These are phyloP conservation scores for cat (Felis catus) DNA, from an alignment of 2,113 vertebrate species.

Conservation along the genomic window DNA sequence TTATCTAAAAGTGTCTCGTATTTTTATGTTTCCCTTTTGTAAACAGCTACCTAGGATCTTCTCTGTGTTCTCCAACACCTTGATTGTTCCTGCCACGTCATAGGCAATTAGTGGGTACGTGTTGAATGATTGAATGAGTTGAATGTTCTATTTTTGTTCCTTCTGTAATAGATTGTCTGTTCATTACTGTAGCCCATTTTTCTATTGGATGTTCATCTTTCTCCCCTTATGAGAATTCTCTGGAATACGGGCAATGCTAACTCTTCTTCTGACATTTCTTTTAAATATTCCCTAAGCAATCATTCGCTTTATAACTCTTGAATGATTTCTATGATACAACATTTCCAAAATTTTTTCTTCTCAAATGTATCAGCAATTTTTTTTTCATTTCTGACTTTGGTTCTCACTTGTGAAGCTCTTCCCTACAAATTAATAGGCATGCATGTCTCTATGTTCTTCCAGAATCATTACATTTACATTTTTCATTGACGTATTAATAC, in stretches of 20 bases:
- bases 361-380: neutral
- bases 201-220: neutral
- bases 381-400: neutral
- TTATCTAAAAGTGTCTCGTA: neutral
- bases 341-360: neutral
- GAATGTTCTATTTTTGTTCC: neutral
- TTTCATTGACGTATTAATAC: neutral
- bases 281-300: neutral
- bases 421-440: neutral
- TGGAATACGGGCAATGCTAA: neutral
- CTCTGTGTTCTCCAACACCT: neutral
- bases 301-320: neutral
- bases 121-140: neutral
- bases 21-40: neutral
- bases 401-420: neutral
- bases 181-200: neutral
- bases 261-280: neutral
- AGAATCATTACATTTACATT: neutral
- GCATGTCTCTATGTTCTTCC: neutral
- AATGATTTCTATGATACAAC: neutral
- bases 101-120: neutral
- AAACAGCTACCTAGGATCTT: neutral
- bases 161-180: neutral
- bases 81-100: neutral
- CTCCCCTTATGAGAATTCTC: neutral